Evolutionary conservation across 1,140 invertebrate genomes (phyloP), one percentile per base, ranked within the genome.

Genomic region (Tachypleus tridentatus): DNA sequence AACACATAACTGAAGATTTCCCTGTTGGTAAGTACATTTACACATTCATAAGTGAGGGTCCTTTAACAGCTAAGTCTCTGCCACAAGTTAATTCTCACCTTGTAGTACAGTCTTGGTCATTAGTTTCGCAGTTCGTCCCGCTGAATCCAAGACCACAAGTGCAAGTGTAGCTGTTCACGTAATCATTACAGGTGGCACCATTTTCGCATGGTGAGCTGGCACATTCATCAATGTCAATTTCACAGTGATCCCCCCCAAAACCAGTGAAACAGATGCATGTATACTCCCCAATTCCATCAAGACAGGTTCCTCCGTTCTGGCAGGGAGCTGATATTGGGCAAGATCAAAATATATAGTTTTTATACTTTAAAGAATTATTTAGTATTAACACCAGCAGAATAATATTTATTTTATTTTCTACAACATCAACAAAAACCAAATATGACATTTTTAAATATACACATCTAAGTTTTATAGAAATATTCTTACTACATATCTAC

Each of bases 41-140:
- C 29, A 29, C 29, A 29, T 29, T 29, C 29, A 29, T 29, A 29
- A 29, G 29, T 29, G 29, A 29, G 29, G 29, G 29, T 29, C 29
- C 29, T 2, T 29, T 29, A 29, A 29, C 29, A 29, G 29, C 29
- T 29, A 29, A 29, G 29, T 29, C 29, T 29, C 29, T 29, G 29
- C 29, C 29, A 29, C 29, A 29, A 29, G 29, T 29, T 29, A 29
- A 29, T 29, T 29, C 62, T 60, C 4, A 66, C 60, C 86, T 89
- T 50, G 88, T 85, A 0, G 91, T 93, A 73, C 92, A 96, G 70
- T 97, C 94, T 76, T 97, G 86, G 75, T 97, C 93, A 75, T 97
- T 97, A 49, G 80, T 79, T 67, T 92, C 85, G 78, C 88, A 94
- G 75, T 93, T 93, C 3, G 92, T 93, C 0, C 91, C 75, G 59